Conservation (phyloP, 1,140 invertebrate species). For the Sarcophaga peregrina region DNA sequence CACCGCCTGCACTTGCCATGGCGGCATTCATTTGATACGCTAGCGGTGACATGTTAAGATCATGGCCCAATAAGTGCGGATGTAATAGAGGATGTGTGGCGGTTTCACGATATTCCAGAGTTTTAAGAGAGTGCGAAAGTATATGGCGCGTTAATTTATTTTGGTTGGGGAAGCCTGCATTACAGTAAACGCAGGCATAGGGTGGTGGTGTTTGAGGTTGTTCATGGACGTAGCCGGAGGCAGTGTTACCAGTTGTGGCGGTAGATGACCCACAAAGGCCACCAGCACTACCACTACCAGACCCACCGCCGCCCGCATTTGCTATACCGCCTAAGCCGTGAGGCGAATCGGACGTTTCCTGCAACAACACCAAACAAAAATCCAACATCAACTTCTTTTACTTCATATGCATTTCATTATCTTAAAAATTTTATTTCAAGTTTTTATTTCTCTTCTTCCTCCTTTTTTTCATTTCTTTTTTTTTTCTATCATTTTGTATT, state of each 20-base stretch:
- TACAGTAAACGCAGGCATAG: slow-evolving; percentile 88
- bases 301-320: slow-evolving; percentile 65
- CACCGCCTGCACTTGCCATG: slow-evolving; percentile 68
- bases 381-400: slow-evolving; percentile 90
- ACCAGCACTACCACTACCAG: slow-evolving; percentile 54
- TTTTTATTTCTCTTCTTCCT: slow-evolving; percentile 46
- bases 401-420: slow-evolving; percentile 51
- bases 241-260: slow-evolving; percentile 61
- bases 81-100: slow-evolving; percentile 69
- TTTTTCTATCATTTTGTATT: slow-evolving; percentile 52
- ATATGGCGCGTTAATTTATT: slow-evolving; percentile 89
- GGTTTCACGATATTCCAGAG: slow-evolving; percentile 84
- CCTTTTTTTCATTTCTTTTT: slow-evolving; percentile 47
- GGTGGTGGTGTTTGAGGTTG: slow-evolving; percentile 66
- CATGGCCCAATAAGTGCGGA: slow-evolving; percentile 57
- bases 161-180: slow-evolving; percentile 85
- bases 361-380: slow-evolving; percentile 92
- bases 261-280: slow-evolving; percentile 44
- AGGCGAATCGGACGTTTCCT: slow-evolving; percentile 83
- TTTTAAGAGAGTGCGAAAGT: slow-evolving; percentile 85
- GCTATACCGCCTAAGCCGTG: slow-evolving; percentile 65
- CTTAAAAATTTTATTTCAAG: slow-evolving; percentile 36
- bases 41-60: slow-evolving; percentile 68
- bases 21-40: slow-evolving; percentile 68
- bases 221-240: slow-evolving; percentile 48